Evolutionary conservation across 1,140 invertebrate species (phyloP), one percentile per base, ranked within the genome.

Genomic region (Drosophila sechellia): DNA sequence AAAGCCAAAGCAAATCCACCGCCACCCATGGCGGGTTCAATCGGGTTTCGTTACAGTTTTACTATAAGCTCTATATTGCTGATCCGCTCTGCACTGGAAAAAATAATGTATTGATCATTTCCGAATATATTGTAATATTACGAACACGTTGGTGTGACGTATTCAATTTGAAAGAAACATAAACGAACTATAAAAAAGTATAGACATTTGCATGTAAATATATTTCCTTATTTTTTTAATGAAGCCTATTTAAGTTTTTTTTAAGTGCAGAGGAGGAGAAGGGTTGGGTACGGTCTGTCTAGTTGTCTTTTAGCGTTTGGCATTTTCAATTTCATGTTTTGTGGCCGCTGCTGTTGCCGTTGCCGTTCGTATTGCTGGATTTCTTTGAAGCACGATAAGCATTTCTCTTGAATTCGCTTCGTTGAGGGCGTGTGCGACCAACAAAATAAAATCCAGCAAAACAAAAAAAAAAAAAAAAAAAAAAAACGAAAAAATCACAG

Each of bases 41-140:
- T 87, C 83, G 84, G 84, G 83, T 87, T 87, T 87, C 83, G 83
- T 89, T 87, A 87, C 83, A 87, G 84, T 89, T 87, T 87, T 87
- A 73, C 81, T 81, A 85, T 81, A 71, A 76, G 63, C 69, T 77
- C 73, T 40, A 86, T 74, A 86, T 81, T 85, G 83, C 43, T 49
- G 61, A 70, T 75, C 61, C 43, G 48, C 25, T 45, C 25, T 45
- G 68, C 27, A 50, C 48, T 0, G 48, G 15, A 17, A 50, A 11
- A 50, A 50, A 50, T 3, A 50, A 50, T 4, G 37, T 12, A 11
- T 37, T 37, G 12, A 37, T 37, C 13, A 4, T 39, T 39, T 5
- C 37, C 37, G 12, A 13, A 13, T 13, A 39, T 37, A 12, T 8
- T 37, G 8, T 3, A 37, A 12, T 37, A 37, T 37, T 0, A 10